Percentiles rank a stretch among this genome's conserved stretches.
Evolutionary conservation across 2,888 invertebrate genomes (phyloP).

Genomic region (Leptodirus hochenwartii): DNA sequence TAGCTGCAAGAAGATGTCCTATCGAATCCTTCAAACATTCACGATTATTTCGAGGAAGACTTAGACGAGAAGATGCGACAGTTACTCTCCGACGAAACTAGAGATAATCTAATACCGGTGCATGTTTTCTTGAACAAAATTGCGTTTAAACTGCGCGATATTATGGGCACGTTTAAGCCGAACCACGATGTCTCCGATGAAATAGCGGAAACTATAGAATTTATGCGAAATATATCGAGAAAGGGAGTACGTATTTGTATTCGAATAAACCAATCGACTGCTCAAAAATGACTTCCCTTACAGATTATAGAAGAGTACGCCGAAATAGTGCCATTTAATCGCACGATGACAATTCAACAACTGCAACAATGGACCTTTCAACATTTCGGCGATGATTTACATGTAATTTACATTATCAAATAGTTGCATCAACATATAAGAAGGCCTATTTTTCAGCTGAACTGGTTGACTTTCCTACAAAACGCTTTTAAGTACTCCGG

Average conservation of each 20-base stretch:
- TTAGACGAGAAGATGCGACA: conserved; percentile 12
- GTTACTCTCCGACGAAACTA: conserved; percentile 9
- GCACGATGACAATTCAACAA: conserved; percentile 9
- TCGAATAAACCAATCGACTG: too few relatives aligned
- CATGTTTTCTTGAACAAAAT: too few relatives aligned
- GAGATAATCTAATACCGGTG: conserved; percentile 12
- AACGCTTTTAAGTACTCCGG: conserved; percentile 18
- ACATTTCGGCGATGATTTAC: conserved; percentile 12
- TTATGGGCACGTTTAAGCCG: conserved; percentile 10
- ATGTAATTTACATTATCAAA: conserved; percentile 8
- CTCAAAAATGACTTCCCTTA: too few relatives aligned
- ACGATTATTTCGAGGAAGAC: conserved; percentile 16
- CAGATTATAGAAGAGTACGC: too few relatives aligned
- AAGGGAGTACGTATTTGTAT: too few relatives aligned
- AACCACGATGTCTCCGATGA: conserved; percentile 10
- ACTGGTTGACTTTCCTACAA: conserved; percentile 24
- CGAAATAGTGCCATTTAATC: too few relatives aligned
- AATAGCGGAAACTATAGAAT: conserved; percentile 9
- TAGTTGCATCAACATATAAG: background rate
- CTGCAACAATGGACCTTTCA: conserved; percentile 17
- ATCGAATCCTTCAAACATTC: conserved; percentile 12
- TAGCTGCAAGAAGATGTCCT: conserved; percentile 14
- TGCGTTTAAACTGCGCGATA: conserved; percentile 11
- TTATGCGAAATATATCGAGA: too few relatives aligned
- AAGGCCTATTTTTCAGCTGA: conserved; percentile 17